Percentiles rank a stretch among this genome's conserved stretches.
These are phyloP conservation scores for Thereva nobilitata DNA, from an alignment of 2,888 invertebrate genomes.

Conservation along the genomic window DNA sequence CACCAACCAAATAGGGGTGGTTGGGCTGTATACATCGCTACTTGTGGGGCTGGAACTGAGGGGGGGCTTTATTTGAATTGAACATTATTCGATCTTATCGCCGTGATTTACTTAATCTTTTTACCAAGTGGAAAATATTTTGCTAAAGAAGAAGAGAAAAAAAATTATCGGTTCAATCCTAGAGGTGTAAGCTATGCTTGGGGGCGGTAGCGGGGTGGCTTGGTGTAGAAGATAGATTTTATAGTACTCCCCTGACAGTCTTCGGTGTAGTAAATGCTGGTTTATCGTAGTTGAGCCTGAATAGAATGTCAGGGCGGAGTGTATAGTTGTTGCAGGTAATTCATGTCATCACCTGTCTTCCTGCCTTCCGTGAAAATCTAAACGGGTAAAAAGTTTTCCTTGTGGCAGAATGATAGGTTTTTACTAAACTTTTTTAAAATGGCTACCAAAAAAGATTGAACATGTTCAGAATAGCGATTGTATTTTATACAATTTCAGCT, in stretches of 20 bases:
- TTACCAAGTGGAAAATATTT: constrained; percentile 35
- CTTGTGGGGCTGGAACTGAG: neutral
- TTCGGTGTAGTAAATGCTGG: constrained; percentile 21
- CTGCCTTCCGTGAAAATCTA: constrained; percentile 9
- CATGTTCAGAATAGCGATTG: too few species aligned
- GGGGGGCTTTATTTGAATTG: constrained; percentile 27
- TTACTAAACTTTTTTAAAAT: constrained; percentile 5
- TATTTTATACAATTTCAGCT: too few species aligned
- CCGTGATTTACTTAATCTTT: constrained; percentile 33
- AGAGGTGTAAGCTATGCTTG: neutral
- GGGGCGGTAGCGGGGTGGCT: constrained; percentile 1
- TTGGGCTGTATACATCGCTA: too few species aligned
- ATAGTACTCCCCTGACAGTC: constrained; percentile 16
- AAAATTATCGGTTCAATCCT: constrained; percentile 20
- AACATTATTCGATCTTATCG: constrained; percentile 36
- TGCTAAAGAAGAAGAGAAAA: constrained; percentile 15
- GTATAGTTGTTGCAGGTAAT: neutral
- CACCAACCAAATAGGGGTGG: constrained; percentile 1
- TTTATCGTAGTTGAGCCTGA: constrained; percentile 17
- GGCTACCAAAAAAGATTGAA: too few species aligned
- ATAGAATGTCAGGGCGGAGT: constrained; percentile 2
- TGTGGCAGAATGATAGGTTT: constrained; percentile 5
- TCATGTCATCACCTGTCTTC: constrained; percentile 33
- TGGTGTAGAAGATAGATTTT: neutral
- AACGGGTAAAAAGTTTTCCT: constrained; percentile 15